phyloP scores from a whole-genome alignment of 1,140 invertebrate genomes.

The Polyergus mexicanus region DNA sequence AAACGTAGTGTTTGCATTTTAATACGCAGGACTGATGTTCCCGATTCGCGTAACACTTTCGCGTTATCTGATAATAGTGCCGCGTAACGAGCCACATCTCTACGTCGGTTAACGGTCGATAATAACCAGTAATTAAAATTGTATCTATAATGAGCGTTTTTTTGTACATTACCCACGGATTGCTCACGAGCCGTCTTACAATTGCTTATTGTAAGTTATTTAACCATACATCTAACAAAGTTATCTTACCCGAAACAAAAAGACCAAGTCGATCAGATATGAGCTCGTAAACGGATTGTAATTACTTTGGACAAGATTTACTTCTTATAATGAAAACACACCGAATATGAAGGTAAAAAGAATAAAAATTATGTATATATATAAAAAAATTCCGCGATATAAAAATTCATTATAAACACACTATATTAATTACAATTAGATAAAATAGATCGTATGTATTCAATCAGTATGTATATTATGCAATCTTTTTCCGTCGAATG shows the following conservation, averaged over 20 bases:
- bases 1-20: slow-evolving; percentile 80
- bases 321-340: background rate
- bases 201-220: background rate
- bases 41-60: slow-evolving; percentile 72
- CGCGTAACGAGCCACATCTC: slow-evolving; percentile 75
- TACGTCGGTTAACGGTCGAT: slow-evolving; percentile 74
- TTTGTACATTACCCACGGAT: slow-evolving; percentile 14
- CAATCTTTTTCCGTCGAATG: slow-evolving; percentile 39
- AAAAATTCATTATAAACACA: background rate
- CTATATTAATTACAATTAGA: slow-evolving; percentile 21
- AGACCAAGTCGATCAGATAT: background rate
- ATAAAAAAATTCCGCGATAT: background rate
- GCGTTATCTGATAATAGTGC: slow-evolving; percentile 79
- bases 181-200: background rate
- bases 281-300: background rate
- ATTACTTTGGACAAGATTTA: background rate
- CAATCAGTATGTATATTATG: background rate
- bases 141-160: slow-evolving; percentile 5
- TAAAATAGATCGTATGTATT: slow-evolving; percentile 2
- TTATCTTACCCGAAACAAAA: slow-evolving; percentile 9
- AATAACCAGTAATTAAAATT: slow-evolving; percentile 64
- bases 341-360: background rate
- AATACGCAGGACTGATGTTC: slow-evolving; percentile 76
- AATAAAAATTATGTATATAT: too few species aligned
- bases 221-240: background rate